phyloP scores from a whole-genome alignment of 1,140 invertebrate genomes.

The Cherax quadricarinatus region DNA sequence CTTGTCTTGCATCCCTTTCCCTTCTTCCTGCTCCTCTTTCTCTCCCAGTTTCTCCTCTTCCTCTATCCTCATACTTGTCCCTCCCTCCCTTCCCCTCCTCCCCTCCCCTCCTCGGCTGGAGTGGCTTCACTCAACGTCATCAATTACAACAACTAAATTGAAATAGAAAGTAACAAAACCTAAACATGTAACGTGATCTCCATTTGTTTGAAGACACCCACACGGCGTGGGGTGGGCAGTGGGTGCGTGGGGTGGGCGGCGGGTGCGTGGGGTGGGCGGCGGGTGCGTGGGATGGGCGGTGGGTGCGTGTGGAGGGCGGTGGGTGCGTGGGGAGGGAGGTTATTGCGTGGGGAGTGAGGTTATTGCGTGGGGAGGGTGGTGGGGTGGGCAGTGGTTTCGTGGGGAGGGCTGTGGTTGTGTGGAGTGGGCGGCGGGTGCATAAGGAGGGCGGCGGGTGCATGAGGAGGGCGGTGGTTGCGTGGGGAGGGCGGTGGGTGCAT shows the following conservation, averaged over 20 bases:
- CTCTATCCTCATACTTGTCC: neutral
- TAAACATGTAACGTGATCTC: slow-evolving; percentile 63
- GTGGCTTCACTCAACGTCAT: slow-evolving; percentile 1
- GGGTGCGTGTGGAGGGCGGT: too few relatives aligned
- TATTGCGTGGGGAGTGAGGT: too few relatives aligned
- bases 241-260: neutral
- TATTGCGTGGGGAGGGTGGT: too few relatives aligned
- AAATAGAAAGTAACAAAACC: slow-evolving; percentile 64
- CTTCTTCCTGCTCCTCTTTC: neutral
- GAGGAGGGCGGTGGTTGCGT: too few relatives aligned
- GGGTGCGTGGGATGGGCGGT: too few relatives aligned
- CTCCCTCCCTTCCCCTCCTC: neutral
- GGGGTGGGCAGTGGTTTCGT: too few relatives aligned
- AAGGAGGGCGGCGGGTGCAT: too few relatives aligned
- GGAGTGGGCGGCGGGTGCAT: too few relatives aligned
- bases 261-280: too few relatives aligned
- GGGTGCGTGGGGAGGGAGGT: too few relatives aligned
- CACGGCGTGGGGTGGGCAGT: neutral
- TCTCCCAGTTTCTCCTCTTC: neutral
- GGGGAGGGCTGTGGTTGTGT: too few relatives aligned
- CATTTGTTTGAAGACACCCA: slow-evolving; percentile 50
- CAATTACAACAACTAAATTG: slow-evolving; percentile 60
- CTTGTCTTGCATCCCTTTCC: neutral
- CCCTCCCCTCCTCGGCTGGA: neutral
- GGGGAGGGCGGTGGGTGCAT: too few relatives aligned